Base-by-base conservation (phyloP, 2,113 vertebrate genomes). In the Pteruthius melanotis region DNA sequence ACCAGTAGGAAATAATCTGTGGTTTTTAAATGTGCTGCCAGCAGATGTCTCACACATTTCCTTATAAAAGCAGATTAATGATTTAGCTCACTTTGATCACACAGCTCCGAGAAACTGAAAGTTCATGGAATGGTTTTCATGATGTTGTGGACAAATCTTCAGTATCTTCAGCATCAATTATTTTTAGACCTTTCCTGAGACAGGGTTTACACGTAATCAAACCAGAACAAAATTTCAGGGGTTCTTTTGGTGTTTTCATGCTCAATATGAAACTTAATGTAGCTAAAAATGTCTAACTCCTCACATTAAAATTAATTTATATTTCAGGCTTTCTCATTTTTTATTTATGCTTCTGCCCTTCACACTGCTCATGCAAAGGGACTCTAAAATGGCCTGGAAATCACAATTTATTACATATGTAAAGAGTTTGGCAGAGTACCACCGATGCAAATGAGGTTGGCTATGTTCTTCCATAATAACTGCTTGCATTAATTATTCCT, bases 401-500 rank as follows among this genome's bases (percentile, higher is more conserved):
- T 88, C 10, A 37, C 0, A 0, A 60, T 92, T 81, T 90, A 66
- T 61, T 53, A n/a, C 64, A 59, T 92, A 40, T 53, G 20, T 53
- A 3, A 54, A 40, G 85, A 35, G 59, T 68, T 66, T 86, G 88
- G 91, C 87, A 79, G 66, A 89, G 57, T 13, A 47, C 15, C 15
- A 17, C 60, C 12, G 2, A 71, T 92, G 90, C 39, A 90, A 71
- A 95, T 90, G 64, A 71, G n/a, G 6, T 40, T 93, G 82, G 78
- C 87, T 90, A 24, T 24, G 33, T 30, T 95, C 60, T 83, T 66
- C 37, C 13, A 0, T 74, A 94, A 72, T 86, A 93, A 68, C 22
- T 49, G 17, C 71, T 90, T 70, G 26, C 78, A 60, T 86, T 93
- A 89, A 94, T 94, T 90, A 83, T 78, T 80, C 68, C 37, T 95